Evolutionary conservation across 2,888 invertebrate genomes (phyloP).

Genomic region (Caenorhabditis sp.): DNA sequence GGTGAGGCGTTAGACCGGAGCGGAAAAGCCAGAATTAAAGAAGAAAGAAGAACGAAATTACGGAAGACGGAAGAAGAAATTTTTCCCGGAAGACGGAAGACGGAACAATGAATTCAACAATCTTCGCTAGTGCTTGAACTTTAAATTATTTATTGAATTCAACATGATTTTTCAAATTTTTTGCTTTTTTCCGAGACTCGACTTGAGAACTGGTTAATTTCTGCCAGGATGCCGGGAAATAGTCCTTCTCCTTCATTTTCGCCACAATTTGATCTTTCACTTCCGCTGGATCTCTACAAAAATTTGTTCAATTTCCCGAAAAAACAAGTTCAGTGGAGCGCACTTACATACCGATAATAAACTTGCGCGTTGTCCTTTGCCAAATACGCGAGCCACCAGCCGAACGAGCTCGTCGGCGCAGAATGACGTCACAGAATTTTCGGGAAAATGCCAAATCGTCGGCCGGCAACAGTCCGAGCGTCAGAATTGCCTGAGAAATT

Average conservation of each 20-base stretch:
- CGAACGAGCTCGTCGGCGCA: conserved; percentile 44
- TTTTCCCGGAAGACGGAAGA: too few species aligned
- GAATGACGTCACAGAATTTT: conserved; percentile 20
- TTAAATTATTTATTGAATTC: too few species aligned
- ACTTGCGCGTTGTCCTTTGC: conserved; percentile 17
- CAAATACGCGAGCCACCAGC: conserved; percentile 41
- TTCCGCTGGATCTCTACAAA: background rate
- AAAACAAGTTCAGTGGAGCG: background rate
- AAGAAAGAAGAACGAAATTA: too few species aligned
- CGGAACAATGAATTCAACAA: too few species aligned
- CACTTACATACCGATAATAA: conserved; percentile 22
- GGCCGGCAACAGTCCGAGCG: background rate
- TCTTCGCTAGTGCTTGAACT: too few species aligned
- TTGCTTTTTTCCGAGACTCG: background rate
- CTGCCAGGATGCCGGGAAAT: conserved; percentile 14
- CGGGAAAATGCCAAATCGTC: conserved; percentile 26
- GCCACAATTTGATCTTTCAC: background rate
- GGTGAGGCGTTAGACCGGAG: too few species aligned
- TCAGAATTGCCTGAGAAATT: background rate
- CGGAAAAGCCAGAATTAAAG: too few species aligned
- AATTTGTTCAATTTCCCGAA: background rate
- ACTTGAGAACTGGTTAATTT: conserved; percentile 3
- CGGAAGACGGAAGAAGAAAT: too few species aligned
- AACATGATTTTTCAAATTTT: background rate
- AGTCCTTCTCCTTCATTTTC: conserved; percentile 2